These are phyloP conservation scores for Nomada fabriciana DNA, from an alignment of 2,888 invertebrate genomes.

Conservation along the genomic window DNA sequence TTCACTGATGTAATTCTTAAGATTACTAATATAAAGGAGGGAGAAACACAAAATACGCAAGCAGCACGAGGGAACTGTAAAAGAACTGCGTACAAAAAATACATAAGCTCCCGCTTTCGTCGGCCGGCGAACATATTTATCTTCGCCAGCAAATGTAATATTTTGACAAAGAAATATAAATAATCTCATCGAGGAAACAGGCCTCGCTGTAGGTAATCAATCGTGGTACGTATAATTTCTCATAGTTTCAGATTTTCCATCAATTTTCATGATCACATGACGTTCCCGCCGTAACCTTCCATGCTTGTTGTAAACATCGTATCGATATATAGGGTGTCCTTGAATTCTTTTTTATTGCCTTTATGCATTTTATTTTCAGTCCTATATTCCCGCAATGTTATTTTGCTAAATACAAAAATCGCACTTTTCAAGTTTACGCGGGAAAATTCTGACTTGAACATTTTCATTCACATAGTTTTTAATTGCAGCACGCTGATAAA, in stretches of 20 bases:
- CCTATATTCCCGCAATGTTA: neutral
- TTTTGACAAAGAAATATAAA: conserved; percentile 44
- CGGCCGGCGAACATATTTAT: conserved; percentile 60
- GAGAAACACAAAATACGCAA: neutral
- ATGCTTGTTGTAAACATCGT: conserved; percentile 61
- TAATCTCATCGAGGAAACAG: conserved; percentile 24
- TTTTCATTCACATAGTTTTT: conserved; percentile 7
- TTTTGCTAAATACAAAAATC: neutral
- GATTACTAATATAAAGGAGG: neutral
- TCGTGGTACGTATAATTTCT: conserved; percentile 42
- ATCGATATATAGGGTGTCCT: conserved; percentile 54
- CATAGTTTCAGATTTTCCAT: conserved; percentile 3
- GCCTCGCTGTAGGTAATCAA: conserved; percentile 50
- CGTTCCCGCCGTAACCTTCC: conserved; percentile 70
- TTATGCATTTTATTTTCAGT: neutral
- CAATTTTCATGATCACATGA: conserved; percentile 44
- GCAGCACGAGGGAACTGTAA: neutral
- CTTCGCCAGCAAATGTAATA: conserved; percentile 58
- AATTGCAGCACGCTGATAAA: conserved; percentile 31
- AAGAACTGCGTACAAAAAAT: conserved; percentile 22
- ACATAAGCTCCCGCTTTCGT: conserved; percentile 43
- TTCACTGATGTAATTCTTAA: conserved; percentile 25
- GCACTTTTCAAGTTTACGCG: neutral
- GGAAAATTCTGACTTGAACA: neutral
- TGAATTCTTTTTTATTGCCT: conserved; percentile 34